Conservation (phyloP, 2,888 invertebrate species). For the Laspeyria flexula region DNA sequence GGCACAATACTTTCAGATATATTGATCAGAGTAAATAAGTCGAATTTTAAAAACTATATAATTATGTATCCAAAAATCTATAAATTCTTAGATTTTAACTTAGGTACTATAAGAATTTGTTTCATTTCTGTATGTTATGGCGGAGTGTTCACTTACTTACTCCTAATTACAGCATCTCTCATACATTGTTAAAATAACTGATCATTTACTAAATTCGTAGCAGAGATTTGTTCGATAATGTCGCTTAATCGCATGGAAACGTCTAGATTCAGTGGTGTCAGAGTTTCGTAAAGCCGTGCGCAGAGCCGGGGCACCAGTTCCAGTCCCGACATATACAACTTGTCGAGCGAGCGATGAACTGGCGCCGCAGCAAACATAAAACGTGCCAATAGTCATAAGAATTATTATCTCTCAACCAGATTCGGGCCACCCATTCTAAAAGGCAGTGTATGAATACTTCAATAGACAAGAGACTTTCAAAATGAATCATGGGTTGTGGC, state of each 20-base stretch:
- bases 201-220: constrained; percentile 72
- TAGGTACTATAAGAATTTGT: constrained; percentile 61
- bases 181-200: constrained; percentile 57
- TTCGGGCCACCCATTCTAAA: constrained; percentile 81
- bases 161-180: constrained; percentile 61
- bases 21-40: constrained; percentile 53
- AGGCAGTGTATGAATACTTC: constrained; percentile 66
- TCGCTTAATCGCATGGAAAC: constrained; percentile 63
- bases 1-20: constrained; percentile 55
- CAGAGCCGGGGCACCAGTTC: constrained; percentile 53
- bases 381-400: constrained; percentile 73
- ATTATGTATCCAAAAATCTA: constrained; percentile 39
- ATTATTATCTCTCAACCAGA: constrained; percentile 73
- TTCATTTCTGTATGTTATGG: constrained; percentile 76
- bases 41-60: constrained; percentile 51
- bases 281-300: constrained; percentile 85
- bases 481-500: constrained; percentile 64
- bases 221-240: constrained; percentile 66
- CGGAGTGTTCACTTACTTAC: constrained; percentile 74
- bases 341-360: constrained; percentile 34
- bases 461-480: constrained; percentile 46
- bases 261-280: constrained; percentile 64
- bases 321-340: constrained; percentile 40
- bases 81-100: constrained; percentile 49
- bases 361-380: constrained; percentile 56